Conservation (phyloP, 1,140 invertebrate genomes). For the Oreohelix idahoensis region DNA sequence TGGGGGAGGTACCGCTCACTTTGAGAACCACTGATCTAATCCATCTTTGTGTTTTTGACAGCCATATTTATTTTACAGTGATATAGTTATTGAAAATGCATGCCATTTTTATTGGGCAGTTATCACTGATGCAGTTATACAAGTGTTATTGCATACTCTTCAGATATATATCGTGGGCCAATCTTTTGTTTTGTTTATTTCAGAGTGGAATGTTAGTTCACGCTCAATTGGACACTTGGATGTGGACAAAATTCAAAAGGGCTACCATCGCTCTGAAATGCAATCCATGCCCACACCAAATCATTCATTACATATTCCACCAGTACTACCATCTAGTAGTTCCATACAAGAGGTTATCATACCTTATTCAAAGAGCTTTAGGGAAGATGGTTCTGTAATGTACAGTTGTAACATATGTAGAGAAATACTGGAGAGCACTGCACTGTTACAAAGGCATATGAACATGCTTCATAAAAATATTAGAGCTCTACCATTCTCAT, state of each 20-base stretch:
- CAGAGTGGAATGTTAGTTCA: constrained; percentile 19
- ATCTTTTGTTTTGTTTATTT: constrained; percentile 24
- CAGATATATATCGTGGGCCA: background rate
- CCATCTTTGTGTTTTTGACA: no score
- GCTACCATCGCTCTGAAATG: background rate
- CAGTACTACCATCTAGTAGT: background rate
- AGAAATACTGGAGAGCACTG: background rate
- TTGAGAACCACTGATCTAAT: no score
- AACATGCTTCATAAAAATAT: constrained; percentile 28
- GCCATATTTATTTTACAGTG: no score
- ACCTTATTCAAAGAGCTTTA: background rate
- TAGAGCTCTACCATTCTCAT: background rate
- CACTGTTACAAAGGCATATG: constrained; percentile 21
- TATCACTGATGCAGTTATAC: constrained; percentile 10
- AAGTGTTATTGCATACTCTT: background rate
- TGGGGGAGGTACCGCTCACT: no score
- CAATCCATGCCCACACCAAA: background rate
- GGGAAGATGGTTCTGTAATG: background rate
- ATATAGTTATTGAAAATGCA: background rate
- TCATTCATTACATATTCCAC: background rate
- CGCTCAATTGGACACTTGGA: background rate
- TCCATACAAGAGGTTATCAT: background rate
- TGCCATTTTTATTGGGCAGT: background rate
- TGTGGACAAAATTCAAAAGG: background rate
- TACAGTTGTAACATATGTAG: constrained; percentile 26